Evolutionary conservation across 2,888 invertebrate genomes (phyloP), one percentile per base, ranked within the genome.

Genomic region (Notodonta ziczac): DNA sequence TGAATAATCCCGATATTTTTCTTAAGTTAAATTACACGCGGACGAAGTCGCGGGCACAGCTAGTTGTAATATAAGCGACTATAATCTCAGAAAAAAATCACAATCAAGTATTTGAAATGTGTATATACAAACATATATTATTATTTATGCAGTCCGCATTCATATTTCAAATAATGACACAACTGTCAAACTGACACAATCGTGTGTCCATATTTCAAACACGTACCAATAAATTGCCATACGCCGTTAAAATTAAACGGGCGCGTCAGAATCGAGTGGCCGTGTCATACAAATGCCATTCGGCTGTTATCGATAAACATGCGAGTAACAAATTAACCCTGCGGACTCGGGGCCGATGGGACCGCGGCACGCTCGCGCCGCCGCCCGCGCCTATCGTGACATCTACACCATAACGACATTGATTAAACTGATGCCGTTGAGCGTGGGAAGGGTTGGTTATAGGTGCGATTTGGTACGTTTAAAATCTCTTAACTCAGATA

Each of bases 281-380:
- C 81, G 77, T 82, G 85, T 85, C 72, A 75, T 74, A 83, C 82
- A 84, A 82, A 84, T 80, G 82, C 77, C 70, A 78, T 79, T 80
- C 77, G 77, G 77, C 70, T 74, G 81, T 82, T 80, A 78, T 77
- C 73, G 77, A 77, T 77, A 78, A 78, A 77, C 85, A 86, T 82
- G 81, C 76, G 73, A 74, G 86, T 85, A 82, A 88, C 89, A 89
- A 90, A 90, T 90, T 90, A 89, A 89, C 88, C 85, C 74, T 67
- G 58, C 81, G 67, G 64, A 66, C 54, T 13, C 72, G 74, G 64
- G 72, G 69, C 62, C 74, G 72, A 72, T 73, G 77, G 77, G 69
- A 69, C 67, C 78, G 74, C 70, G 67, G 65, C 55, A 44, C 62
- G 60, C 64, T 56, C 67, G 65, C 67, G 65, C 63, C 65, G 64